Percentiles rank a stretch among this genome's conserved stretches.
Conservation (phyloP, 2,113 vertebrate genomes). For the Pangasianodon gigas region DNA sequence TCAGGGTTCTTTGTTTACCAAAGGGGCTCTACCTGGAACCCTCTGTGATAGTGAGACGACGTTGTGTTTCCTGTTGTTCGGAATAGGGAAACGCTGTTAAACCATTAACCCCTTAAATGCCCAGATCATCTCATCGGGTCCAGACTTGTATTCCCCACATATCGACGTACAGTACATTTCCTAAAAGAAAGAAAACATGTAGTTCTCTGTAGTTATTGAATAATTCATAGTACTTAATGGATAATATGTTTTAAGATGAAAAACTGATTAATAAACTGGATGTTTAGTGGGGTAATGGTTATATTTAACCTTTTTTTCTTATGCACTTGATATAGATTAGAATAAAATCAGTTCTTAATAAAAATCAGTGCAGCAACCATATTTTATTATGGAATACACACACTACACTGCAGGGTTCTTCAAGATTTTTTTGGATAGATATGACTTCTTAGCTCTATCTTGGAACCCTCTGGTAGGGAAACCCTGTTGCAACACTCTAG, state of each 20-base stretch:
- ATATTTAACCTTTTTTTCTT: not conserved
- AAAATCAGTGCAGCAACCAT: not conserved
- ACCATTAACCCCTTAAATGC: not conserved
- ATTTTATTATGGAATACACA: not conserved
- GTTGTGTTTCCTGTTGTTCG: too few relatives aligned
- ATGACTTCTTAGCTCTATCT: not conserved
- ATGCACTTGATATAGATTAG: not conserved
- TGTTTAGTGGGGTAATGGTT: not conserved
- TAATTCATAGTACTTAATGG: too few relatives aligned
- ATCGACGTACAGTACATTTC: too few relatives aligned
- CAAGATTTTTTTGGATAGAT: not conserved
- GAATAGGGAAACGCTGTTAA: too few relatives aligned
- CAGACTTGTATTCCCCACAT: too few relatives aligned
- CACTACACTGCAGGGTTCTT: not conserved
- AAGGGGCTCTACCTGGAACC: not conserved
- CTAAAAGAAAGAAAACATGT: too few relatives aligned
- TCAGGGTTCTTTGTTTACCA: not conserved
- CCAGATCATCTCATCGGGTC: not conserved
- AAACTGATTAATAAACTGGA: not conserved
- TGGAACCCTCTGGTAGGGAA: not conserved
- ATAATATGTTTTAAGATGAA: too few relatives aligned
- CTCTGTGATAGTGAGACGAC: not conserved
- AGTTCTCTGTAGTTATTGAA: too few relatives aligned
- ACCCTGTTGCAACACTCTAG: not conserved
- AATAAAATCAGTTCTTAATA: not conserved